These are phyloP conservation scores for Drosophila yakuba DNA, from an alignment of 1,140 invertebrate genomes.

Conservation along the genomic window DNA sequence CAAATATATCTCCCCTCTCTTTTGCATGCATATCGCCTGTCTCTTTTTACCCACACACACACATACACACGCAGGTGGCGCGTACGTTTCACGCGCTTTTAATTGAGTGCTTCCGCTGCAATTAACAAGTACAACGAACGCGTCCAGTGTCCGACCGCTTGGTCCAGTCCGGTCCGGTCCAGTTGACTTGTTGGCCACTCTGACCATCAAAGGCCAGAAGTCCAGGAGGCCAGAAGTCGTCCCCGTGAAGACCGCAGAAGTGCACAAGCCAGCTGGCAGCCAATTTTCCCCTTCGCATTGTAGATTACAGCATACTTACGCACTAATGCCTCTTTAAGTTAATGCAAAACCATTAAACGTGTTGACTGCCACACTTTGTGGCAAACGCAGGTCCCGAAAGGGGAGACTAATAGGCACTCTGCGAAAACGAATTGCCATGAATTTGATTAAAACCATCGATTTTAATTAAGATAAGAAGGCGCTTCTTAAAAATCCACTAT, in stretches of 20 bases:
- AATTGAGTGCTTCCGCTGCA: conserved; percentile 83
- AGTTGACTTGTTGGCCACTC: conserved; percentile 25
- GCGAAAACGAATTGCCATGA: background rate
- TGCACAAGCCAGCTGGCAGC: conserved; percentile 3
- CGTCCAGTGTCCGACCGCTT: conserved; percentile 51
- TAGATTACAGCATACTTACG: conserved; percentile 77
- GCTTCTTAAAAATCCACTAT: conserved; percentile 4
- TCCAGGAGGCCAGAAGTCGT: conserved; percentile 14
- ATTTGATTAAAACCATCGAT: conserved; percentile 22
- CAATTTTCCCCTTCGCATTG: conserved; percentile 32
- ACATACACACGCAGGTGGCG: conserved; percentile 60
- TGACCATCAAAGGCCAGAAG: conserved; percentile 26
- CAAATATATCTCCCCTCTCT: background rate
- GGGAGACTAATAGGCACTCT: conserved; percentile 13
- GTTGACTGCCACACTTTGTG: conserved; percentile 77
- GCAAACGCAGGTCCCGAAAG: conserved; percentile 15
- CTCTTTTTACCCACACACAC: background rate
- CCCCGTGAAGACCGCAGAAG: conserved; percentile 3
- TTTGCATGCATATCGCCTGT: background rate
- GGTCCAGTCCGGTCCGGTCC: conserved; percentile 30
- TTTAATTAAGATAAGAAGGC: conserved; percentile 15
- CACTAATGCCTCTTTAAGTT: conserved; percentile 76
- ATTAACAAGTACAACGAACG: conserved; percentile 81
- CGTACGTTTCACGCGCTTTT: conserved; percentile 81
- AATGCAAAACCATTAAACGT: conserved; percentile 76